phyloP scores from a whole-genome alignment of 2,888 invertebrate genomes.

The Dicyrtomina minuta region DNA sequence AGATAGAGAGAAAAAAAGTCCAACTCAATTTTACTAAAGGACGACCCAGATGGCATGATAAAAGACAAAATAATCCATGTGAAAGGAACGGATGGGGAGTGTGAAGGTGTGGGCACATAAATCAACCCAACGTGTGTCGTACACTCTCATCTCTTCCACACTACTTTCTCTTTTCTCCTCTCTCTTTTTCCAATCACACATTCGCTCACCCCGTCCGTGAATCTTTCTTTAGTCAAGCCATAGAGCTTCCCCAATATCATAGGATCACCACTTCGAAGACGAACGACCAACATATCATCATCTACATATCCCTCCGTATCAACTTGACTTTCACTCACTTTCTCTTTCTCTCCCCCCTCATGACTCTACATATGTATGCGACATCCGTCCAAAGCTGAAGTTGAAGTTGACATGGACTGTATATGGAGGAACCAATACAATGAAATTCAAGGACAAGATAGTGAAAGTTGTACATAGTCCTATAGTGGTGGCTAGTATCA shows the following conservation, averaged over 20 bases:
- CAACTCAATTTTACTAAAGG: conserved; percentile 45
- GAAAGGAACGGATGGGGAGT: conserved; percentile 45
- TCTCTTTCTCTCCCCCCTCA: background rate
- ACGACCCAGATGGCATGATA: conserved; percentile 43
- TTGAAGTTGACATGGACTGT: no score
- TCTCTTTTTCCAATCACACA: background rate
- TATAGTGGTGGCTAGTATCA: no score
- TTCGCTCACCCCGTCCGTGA: background rate
- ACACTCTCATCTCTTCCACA: background rate
- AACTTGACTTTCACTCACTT: background rate
- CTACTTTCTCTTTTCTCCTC: background rate
- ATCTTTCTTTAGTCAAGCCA: no score
- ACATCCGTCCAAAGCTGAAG: no score
- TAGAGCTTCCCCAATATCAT: no score
- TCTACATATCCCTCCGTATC: no score
- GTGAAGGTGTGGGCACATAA: conserved; percentile 50
- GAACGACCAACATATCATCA: no score
- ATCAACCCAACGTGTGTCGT: conserved; percentile 36
- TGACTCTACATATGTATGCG: no score
- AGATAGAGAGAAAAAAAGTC: conserved; percentile 23
- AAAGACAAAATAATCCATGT: conserved; percentile 47
- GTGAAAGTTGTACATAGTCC: no score
- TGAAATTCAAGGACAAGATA: no score
- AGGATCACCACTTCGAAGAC: no score
- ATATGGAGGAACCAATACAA: no score